Evolutionary conservation across 2,113 vertebrate genomes (phyloP).

Genomic region (Telmatochromis sp.): DNA sequence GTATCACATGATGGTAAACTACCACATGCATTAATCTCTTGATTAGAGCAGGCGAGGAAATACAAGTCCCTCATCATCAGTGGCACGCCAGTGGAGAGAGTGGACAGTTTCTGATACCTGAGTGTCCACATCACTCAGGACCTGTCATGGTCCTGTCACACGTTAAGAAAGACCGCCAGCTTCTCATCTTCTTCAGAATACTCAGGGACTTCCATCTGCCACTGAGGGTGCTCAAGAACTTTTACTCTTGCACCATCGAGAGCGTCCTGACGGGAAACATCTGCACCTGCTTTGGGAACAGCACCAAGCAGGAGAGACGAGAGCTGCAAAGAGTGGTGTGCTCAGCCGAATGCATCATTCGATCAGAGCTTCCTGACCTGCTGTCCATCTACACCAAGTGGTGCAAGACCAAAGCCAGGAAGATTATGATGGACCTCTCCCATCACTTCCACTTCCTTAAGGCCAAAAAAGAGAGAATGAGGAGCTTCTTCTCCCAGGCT

Average conservation of each 20-base stretch:
- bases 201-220: not conserved
- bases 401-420: not conserved
- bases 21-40: not conserved
- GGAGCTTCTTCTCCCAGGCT: not conserved
- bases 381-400: not conserved
- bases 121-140: not conserved
- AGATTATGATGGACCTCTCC: not conserved
- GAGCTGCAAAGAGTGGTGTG: not conserved
- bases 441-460: accelerated
- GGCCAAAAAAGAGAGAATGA: not conserved
- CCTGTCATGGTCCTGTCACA: not conserved
- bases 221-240: not conserved
- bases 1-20: not conserved
- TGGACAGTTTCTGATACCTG: not conserved
- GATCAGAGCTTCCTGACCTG: not conserved
- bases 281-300: not conserved
- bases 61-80: not conserved
- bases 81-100: not conserved
- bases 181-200: not conserved
- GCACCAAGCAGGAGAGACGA: not conserved
- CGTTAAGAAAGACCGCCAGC: not conserved
- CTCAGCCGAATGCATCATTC: not conserved
- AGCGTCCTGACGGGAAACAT: not conserved
- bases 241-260: not conserved
- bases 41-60: not conserved